phyloP scores from a whole-genome alignment of 64 coral and sea anemone genomes.

The Pocillopora damicornis region DNA sequence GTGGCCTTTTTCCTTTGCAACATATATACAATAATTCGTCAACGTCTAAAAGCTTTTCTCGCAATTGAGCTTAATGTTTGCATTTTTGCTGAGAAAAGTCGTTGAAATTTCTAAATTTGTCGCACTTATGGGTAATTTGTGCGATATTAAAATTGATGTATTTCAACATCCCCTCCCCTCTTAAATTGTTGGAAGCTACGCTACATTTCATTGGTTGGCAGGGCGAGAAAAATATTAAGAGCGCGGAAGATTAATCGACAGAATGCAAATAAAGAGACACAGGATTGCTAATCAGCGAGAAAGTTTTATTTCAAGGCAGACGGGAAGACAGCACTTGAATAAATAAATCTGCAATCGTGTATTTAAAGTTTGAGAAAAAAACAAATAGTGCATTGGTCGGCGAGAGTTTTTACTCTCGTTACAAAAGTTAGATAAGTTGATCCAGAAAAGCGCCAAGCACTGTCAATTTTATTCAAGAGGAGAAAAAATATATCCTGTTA shows the following conservation, averaged over 20 bases:
- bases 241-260: constrained; percentile 2
- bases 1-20: background rate
- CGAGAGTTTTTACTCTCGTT: no score
- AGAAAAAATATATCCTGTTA: no score
- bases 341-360: background rate
- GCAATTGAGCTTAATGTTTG: background rate
- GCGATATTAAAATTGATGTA: background rate
- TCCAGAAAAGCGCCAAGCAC: no score
- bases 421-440: no score
- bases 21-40: no score
- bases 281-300: background rate
- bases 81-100: background rate
- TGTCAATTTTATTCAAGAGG: no score
- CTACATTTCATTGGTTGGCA: background rate
- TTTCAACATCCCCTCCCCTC: background rate
- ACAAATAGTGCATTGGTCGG: background rate
- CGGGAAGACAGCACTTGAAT: background rate
- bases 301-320: background rate
- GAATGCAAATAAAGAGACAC: constrained; percentile 11
- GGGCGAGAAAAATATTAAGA: background rate
- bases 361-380: background rate
- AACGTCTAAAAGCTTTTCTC: background rate
- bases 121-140: background rate
- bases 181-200: background rate
- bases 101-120: background rate